Evolutionary conservation across 92 coral and sea anemone genomes (phyloP), one percentile per base, ranked within the genome.

Genomic region (Micromussa lordhowensis): DNA sequence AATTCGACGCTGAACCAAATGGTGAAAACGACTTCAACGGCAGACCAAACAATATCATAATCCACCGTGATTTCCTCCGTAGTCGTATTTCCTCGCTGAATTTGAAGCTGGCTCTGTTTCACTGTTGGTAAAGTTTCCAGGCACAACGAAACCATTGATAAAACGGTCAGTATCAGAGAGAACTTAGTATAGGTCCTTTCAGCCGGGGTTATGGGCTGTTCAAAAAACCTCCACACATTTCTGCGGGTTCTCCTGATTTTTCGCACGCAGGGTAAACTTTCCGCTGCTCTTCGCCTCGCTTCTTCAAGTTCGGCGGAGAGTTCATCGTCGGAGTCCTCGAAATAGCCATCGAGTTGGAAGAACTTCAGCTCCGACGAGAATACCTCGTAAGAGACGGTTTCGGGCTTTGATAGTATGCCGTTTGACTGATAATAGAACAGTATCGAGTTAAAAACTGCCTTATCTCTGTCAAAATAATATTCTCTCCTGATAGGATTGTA

Each of bases 1-100:
- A 88, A 94, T 76, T 96, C 99, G 18, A 94, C 86, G 5, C 95
- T 82, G 84, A 96, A 96, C 99, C 99, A 96, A 66, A 91, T 91
- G 4, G 97, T 95, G 32, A 94, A 91, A 30, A 96, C 91, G 26
- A 92, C 82, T 29, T 96, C 99, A 15, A 91, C 66, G 21, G 93
- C 86, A 54, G 91, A 93, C 97, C 97, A 94, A 35, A 94, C 75
- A 30, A 80, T 84, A 3, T 49, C 90, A 36, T 79, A 85, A 51
- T 86, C 85, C 77, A 89, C 80, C 3, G 81, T 75, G 49, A 68
- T 63, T 44, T 53, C 80, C 30, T 63, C 81, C 69, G 88, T 32
- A 51, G 92, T 88, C 1, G 86, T 49, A 69, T 84, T 77, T n/a
- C 72, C 72, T 38, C 64, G 19, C 49, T 75, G 82, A 32, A 44